Base-by-base conservation (phyloP, 2,797 vertebrate species). In the Danio albolineatus region DNA sequence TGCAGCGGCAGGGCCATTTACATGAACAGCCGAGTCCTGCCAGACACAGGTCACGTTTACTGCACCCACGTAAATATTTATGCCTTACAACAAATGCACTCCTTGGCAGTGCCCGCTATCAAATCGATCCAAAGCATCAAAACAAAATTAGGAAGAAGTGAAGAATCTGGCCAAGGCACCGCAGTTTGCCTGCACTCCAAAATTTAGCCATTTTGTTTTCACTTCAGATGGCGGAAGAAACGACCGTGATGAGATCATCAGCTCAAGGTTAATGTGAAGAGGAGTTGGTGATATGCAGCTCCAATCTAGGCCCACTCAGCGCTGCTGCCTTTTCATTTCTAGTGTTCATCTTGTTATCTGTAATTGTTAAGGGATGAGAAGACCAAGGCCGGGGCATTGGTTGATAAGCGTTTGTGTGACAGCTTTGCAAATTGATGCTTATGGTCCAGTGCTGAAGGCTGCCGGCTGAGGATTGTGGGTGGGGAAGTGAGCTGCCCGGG, bases 321-420 rank as follows among this genome's bases (percentile, higher is more conserved):
- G 80, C 85, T 82, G 86, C 89, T 88, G 88, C 87, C 89, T 92
- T 90, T 90, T 91, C 87, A 91, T 90, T 93, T 89, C 86, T 84
- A 90, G 56, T 85, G 87, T 87, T 90, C 89, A 91, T 91, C 90
- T 90, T 90, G 87, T 92, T 92, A 93, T 91, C 91, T 91, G 85
- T 90, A 91, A 91, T 93, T 91, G 89, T 89, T 89, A 79, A 89
- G 89, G 87, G 81, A 87, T 87, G 80, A 76, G 71, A 59, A 70
- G 69, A 79, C 57, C 78, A 83, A 73, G 83, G 73, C 66, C 10
- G 73, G 81, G 85, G 77, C 79, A 62, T 81, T 76, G 76, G 69
- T 84, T 86, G 85, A 89, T 85, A 85, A 87, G 84, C 79, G 86
- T 86, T 80, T 80, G 82, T 82, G 79, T 83, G 85, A 84, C 85